Evolutionary conservation across 2,888 invertebrate species (phyloP).

Genomic region (Leptura quadrifasciata): DNA sequence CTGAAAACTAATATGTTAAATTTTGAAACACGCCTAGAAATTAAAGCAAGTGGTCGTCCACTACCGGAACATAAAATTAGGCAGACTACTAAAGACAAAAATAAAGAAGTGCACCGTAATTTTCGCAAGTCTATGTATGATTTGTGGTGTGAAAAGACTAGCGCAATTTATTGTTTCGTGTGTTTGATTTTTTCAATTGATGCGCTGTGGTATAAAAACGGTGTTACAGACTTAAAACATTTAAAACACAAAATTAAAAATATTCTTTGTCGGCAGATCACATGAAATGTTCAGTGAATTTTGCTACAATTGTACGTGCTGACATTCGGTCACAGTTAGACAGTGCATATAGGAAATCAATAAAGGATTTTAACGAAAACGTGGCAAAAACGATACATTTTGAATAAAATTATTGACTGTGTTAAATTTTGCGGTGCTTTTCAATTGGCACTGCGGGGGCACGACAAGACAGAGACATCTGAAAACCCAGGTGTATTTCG

Average conservation of each 20-base stretch:
- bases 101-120: background rate
- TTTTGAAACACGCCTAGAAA: background rate
- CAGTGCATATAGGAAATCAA: conserved; percentile 5
- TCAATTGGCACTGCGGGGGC: background rate
- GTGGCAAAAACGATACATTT: conserved; percentile 11
- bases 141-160: conserved; percentile 5
- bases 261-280: background rate
- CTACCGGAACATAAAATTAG: background rate
- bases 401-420: conserved; percentile 21
- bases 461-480: too few species aligned
- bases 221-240: conserved; percentile 20
- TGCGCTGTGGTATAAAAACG: background rate
- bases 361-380: conserved; percentile 10
- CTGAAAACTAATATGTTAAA: too few species aligned
- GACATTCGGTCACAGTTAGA: conserved; percentile 12
- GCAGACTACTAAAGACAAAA: too few species aligned
- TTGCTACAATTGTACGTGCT: background rate
- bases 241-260: conserved; percentile 6
- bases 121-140: background rate
- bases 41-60: conserved; percentile 10
- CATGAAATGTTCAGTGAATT: conserved; percentile 5
- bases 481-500: background rate
- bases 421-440: conserved; percentile 14
- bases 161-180: background rate
- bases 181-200: background rate